Conservation (phyloP, 1,140 invertebrate genomes). For the Holcopasites calliopsidis region DNA sequence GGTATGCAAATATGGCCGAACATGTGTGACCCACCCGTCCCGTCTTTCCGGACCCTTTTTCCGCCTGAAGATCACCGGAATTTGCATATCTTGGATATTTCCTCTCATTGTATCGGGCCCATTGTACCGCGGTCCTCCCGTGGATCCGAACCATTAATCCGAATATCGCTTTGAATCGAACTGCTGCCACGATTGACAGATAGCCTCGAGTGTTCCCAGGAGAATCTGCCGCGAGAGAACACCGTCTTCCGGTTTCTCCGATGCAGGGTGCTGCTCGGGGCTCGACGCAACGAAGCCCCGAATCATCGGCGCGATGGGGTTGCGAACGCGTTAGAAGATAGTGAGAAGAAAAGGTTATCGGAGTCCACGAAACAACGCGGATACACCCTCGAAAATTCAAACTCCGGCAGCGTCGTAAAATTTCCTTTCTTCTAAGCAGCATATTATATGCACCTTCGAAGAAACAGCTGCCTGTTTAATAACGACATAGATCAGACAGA, state of each 20-base stretch:
- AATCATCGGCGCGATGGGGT: constrained; percentile 19
- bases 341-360: not conserved
- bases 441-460: not conserved
- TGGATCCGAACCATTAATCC: constrained; percentile 78
- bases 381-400: too few relatives aligned
- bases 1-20: constrained; percentile 76
- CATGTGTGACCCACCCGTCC: constrained; percentile 72
- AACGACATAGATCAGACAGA: constrained; percentile 37
- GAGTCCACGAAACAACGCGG: too few relatives aligned
- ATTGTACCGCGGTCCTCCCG: constrained; percentile 70
- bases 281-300: not conserved
- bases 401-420: not conserved
- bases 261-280: constrained; percentile 27
- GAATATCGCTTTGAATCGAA: constrained; percentile 75
- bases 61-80: constrained; percentile 77
- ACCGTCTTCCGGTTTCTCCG: constrained; percentile 63
- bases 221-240: constrained; percentile 53
- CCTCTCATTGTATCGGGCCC: constrained; percentile 77
- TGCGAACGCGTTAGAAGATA: not conserved
- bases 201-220: constrained; percentile 77
- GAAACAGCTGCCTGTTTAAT: constrained; percentile 22
- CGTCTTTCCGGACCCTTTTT: constrained; percentile 76
- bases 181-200: constrained; percentile 75
- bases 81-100: constrained; percentile 80
- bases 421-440: not conserved